Percentiles rank a stretch among this genome's conserved stretches.
phyloP scores from a whole-genome alignment of 2,113 vertebrate genomes.

The Ciconia boyciana region DNA sequence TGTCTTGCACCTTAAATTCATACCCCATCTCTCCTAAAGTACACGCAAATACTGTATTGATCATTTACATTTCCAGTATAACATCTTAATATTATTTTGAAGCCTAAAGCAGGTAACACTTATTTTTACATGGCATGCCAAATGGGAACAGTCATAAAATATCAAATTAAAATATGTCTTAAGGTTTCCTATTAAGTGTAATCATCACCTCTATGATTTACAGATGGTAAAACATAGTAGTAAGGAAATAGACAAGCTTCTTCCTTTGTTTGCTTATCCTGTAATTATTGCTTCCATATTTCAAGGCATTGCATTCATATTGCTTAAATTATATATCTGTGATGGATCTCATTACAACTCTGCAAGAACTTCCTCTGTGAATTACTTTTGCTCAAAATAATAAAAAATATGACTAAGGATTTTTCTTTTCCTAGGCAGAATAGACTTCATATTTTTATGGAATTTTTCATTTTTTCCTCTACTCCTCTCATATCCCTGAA shows the following conservation, averaged over 20 bases:
- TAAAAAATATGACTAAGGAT: background rate
- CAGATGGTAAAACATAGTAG: background rate
- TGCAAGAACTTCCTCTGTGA: background rate
- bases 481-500: background rate
- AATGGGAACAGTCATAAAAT: background rate
- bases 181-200: background rate
- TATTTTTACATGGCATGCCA: background rate
- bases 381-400: background rate
- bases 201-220: background rate
- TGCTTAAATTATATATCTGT: background rate
- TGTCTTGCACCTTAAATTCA: background rate
- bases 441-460: background rate
- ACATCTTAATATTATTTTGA: background rate
- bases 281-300: background rate
- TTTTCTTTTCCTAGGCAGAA: background rate
- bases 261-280: background rate
- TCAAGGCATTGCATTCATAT: background rate
- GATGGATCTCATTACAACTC: background rate
- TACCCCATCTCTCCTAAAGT: background rate
- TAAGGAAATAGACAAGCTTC: background rate
- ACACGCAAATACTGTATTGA: background rate
- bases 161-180: background rate
- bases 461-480: background rate
- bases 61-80: background rate
- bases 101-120: background rate